Base-by-base conservation (phyloP, 1,140 invertebrate species). In the Zophobas morio region DNA sequence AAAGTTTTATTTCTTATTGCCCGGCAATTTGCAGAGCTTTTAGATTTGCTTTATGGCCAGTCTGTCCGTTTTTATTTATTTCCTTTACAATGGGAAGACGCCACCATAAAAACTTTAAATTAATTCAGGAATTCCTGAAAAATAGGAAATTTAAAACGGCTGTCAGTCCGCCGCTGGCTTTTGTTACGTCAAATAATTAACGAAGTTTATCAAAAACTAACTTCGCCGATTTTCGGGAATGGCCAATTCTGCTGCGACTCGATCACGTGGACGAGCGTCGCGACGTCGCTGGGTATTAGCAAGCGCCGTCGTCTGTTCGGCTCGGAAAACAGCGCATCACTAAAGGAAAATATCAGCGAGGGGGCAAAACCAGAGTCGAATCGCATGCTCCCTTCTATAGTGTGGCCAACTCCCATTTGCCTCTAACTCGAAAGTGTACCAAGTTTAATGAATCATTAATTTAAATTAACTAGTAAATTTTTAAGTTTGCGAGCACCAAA, bases 1-100 rank as follows among this genome's bases (percentile, higher is more conserved):
- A 78, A 78, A 78, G 60, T 78, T 78, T 78, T 78, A 78, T 78
- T 74, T 77, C 70, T 77, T 72, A 77, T 54, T 72, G 75, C 36
- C 6, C 1, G 20, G 47, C 32, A 77, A 71, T 77, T 77, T 53
- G 49, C 57, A 75, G 51, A 60, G 57, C 74, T 66, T 66, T 66
- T 66, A 66, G 60, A 66, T 66, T 66, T 66, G 60, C 60, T 66
- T 66, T 66, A 66, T 66, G 39, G 39, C 60, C 39, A 20, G 37
- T 42, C 60, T 66, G 60, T 66, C 60, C 60, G 39, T 46, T 66
- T 37, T 66, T 66, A 66, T 66, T 66, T 66, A 63, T 63, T 63
- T 63, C 57, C 57, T 63, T 20, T 63, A 63, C 57, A 63, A 63
- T 37, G 37, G 35, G 8, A 57, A 39, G 60, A 66, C 60, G 60